Evolutionary conservation across 2,113 vertebrate genomes (phyloP), one percentile per base, ranked within the genome.

Genomic region (Myotis yumanensis): DNA sequence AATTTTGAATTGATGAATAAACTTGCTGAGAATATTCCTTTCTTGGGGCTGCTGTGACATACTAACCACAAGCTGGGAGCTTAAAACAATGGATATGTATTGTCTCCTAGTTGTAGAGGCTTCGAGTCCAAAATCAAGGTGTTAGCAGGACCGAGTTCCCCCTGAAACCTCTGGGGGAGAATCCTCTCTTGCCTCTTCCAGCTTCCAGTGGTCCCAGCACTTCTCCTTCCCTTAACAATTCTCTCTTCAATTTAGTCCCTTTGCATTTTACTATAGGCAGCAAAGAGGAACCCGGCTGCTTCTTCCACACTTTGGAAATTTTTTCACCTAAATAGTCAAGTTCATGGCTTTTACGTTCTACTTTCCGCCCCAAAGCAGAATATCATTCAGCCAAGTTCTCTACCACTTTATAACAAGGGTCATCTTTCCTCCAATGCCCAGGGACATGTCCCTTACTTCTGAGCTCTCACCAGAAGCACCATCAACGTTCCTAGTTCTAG

Each of bases 1-100:
- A 80, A 90, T 64, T 64, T 3, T 86, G 59, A 76, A 83, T 46
- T 11, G 66, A 76, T 64, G n/a, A 88, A 68, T 68, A 28, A 80
- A 64, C 40, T 37, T 81, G 10, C 48, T 15, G 72, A 37, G 23
- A 11, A 6, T 35, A 79, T 48, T 37, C 25, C 0, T 40, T 79
- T 87, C 14, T 12, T 48, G 10, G 18, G 37, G 23, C 9, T 43
- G 35, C 10, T n/a, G 0, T 18, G 11, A 28, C 11, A 51, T 69
- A 73, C 10, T 23, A 32, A 15, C 11, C 35, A 37, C 9, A 54
- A 54, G 57, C 16, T 5, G 1, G 62, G 5, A 9, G 11, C 25
- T 75, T 18, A 14, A n/a, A 69, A 52, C 35, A 18, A 75, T 3
- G 22, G 28, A 66, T 52, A 54, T 25, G 54, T 12, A 11, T 16